Evolutionary conservation across 2,797 vertebrate species (phyloP), one percentile per base, ranked within the genome.

Genomic region (Parauchenoglanis ngamensis): DNA sequence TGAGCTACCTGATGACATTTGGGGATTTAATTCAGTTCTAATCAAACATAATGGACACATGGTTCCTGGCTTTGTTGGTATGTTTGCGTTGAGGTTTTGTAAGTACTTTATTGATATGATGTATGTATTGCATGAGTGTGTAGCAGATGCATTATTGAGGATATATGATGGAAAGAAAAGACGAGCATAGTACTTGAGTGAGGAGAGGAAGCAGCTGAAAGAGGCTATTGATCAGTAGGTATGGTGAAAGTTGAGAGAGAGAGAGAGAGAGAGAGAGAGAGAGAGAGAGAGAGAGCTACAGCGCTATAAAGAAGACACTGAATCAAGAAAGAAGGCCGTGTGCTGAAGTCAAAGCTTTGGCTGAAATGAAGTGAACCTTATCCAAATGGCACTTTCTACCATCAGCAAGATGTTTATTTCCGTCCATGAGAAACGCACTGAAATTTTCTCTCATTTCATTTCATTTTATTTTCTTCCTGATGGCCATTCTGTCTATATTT

Each of bases 191-290:
- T 8, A 7, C 35, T 19, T 7, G 4, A 67, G 13, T 70, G 7
- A 21, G 17, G 7, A 40, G 21, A 35, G 17, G 31, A 73, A 25
- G 40, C 21, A 44, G 21, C 8, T 12, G 31, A 8, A 40, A 28
- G 31, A 10, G 68, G 35, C 19, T 21, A 21, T 19, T 21, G 31
- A 40, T 4, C 17, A 5, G 65, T 31, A 70, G 7, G 7, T 70
- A 70, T 10, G 7, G 23, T 49, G 72, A 46, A 17, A 25, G n/a
- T 0, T 46, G 44, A 25, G 70, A n/a, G 1, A n/a, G 44, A n/a
- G 44, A 75, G 70, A 73, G 72, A 25, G 70, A 75, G 68, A 35
- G 67, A 67, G 65, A 67, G 65, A 70, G 67, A 70, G 17, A 70
- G 35, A 72, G 68, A 73, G 23, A 49, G 35, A 46, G 70, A 46